Conservation (phyloP, 2,797 vertebrate genomes). For the Benthosema pterotum region DNA sequence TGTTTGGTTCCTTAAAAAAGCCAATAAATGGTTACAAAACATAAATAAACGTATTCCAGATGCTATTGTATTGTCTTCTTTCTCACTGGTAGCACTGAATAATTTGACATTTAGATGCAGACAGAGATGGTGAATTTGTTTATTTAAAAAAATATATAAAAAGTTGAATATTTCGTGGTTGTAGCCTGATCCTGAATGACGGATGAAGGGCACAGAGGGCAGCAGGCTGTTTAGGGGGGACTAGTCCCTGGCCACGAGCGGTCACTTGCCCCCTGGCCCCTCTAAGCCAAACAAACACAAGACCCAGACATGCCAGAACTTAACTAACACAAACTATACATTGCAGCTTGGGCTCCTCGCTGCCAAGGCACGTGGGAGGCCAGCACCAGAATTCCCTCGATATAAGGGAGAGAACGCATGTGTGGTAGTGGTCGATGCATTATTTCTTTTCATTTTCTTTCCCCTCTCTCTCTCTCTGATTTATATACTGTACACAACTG, state of each 20-base stretch:
- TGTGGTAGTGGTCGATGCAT: conserved; percentile 33
- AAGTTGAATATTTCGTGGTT: conserved; percentile 15
- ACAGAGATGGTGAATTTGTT: neutral
- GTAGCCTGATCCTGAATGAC: conserved; percentile 17
- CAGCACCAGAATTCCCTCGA: conserved; percentile 21
- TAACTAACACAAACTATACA: conserved; percentile 67
- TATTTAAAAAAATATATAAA: too few relatives aligned
- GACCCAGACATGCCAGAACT: conserved; percentile 63
- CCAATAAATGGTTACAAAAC: too few relatives aligned
- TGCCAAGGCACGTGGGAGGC: conserved; percentile 53
- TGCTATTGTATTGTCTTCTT: too few relatives aligned
- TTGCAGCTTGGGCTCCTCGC: conserved; percentile 37
- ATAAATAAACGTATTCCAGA: too few relatives aligned
- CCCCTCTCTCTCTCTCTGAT: conserved; percentile 32
- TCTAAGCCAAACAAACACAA: conserved; percentile 70
- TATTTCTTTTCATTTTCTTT: conserved; percentile 49
- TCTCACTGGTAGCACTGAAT: neutral
- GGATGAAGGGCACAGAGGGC: conserved; percentile 27
- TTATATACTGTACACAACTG: conserved; percentile 53
- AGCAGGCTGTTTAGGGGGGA: conserved; percentile 54
- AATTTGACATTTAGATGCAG: too few relatives aligned
- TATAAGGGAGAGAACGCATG: conserved; percentile 17
- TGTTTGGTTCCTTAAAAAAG: too few relatives aligned
- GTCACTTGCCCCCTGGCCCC: conserved; percentile 67
- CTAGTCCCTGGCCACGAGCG: conserved; percentile 62